Evolutionary conservation across 2,113 vertebrate species (phyloP), one percentile per base, ranked within the genome.

Genomic region (Rhea americana): DNA sequence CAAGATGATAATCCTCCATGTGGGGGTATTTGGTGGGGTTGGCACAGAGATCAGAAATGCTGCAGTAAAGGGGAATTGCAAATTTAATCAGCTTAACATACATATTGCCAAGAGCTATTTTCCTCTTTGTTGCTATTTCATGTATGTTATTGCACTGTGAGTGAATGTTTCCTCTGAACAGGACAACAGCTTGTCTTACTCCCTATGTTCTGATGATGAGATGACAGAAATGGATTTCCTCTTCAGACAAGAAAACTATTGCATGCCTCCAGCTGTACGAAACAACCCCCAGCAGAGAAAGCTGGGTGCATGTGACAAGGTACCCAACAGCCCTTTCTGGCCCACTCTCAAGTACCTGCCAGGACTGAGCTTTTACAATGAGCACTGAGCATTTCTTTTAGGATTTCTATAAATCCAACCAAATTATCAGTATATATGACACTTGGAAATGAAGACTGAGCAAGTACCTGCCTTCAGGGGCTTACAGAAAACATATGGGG

Each of bases 401-500:
- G 3, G 1, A 13, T 0, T 13, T 51, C 8, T 0, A 0, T 0
- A 2, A 56, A 30, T 14, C 26, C 55, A 16, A 56, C 5, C 26
- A 30, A 17, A 56, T 17, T 17, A 30, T 28, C 55, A 30, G 53
- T 37, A 39, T 63, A 37, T 0, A 12, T 9, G 11, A 39, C 20
- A 1, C 58, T 58, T 6, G 3, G 58, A 66, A 88, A 84, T 73
- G 82, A 61, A 73, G 75, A 25, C 56, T 3, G 72, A 70, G 68
- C 63, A 39, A 61, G 62, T 76, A 87, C 79, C 76, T 81, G 92
- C 90, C 92, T 71, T 47, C 16, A 0, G 82, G 67, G 56, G 65
- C 9, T 30, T 59, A 70, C 67, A 28, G 55, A 58, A 5, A 41
- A 37, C 51, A 2, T 1, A 13, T 0, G 28, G 85, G 70, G 90